Evolutionary conservation across 1,140 invertebrate species (phyloP), one percentile per base, ranked within the genome.

Genomic region (Drosophila lacteicornis): DNA sequence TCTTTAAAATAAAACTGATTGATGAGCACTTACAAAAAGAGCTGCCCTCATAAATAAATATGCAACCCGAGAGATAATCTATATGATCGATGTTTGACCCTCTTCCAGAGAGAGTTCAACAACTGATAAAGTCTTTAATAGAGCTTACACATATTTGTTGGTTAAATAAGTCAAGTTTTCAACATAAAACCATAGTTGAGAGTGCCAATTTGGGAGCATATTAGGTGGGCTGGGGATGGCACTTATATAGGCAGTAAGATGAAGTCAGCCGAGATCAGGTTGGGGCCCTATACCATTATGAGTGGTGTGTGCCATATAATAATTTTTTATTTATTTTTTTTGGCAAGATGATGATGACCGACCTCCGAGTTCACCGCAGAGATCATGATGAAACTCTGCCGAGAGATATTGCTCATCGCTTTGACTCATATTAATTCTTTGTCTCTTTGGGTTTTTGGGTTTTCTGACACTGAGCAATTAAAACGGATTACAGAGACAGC

Each of bases 401-500:
- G 5, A 27, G 13, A 49, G 22, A 38, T 40, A 68, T 73, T 59
- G 69, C 69, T 73, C 70, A 74, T 71, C 53, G 30, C 30, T 45
- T 73, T 73, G 69, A 73, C 51, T 74, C 70, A 71, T 12, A 51
- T 25, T n/a, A 61, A 62, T 66, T 66, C 61, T 69, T 51, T 50
- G 38, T 38, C 12, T 50, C 49, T 40, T 70, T 42, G 27, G 63
- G 25, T 30, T 19, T 47, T 56, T 3, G 25, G 30, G 33, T 42
- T 56, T 19, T n/a, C 22, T 13, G 12, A 53, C 36, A 56, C 50
- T 25, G 19, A 66, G 67, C 63, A 73, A 73, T 73, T 73, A 73
- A 71, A 71, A 74, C 67, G 70, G 65, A 51, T 70, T 59, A 36
- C 27, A 13, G 25, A 45, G 33, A 11, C 33, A 36, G 11, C 22